These are phyloP conservation scores for Pristis pectinata DNA, from an alignment of 2,797 vertebrate species.

Conservation along the genomic window DNA sequence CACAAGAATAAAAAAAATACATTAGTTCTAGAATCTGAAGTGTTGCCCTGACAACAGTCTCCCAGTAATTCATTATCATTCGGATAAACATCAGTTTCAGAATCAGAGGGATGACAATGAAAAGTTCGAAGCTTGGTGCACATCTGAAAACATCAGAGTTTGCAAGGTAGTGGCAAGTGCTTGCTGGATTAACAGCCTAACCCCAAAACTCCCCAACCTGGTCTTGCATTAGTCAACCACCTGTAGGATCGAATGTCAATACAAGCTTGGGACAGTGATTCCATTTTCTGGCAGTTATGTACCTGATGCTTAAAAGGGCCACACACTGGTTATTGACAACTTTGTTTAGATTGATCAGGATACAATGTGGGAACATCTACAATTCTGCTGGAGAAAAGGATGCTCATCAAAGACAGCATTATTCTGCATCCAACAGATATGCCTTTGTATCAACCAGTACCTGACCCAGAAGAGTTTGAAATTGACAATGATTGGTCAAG, in stretches of 20 bases:
- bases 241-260: not conserved
- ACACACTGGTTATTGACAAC: not conserved
- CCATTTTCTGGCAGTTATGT: not conserved
- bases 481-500: not conserved
- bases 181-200: not conserved
- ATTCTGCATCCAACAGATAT: not conserved
- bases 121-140: not conserved
- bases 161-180: not conserved
- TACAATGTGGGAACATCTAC: not conserved
- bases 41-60: slow-evolving; percentile 32
- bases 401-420: not conserved
- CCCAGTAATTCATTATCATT: slow-evolving; percentile 22
- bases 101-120: not conserved
- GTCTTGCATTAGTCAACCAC: not conserved
- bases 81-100: slow-evolving; percentile 28
- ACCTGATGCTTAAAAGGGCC: no score
- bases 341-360: not conserved
- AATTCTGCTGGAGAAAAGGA: not conserved
- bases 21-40: slow-evolving; percentile 31
- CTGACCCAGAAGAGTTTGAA: not conserved
- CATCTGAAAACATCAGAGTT: not conserved
- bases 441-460: not conserved
- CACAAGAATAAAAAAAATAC: slow-evolving; percentile 28
- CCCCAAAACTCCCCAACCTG: not conserved
- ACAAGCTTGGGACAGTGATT: not conserved